These are phyloP conservation scores for Bhutanitis thaidina DNA, from an alignment of 2,888 invertebrate species.

Conservation along the genomic window DNA sequence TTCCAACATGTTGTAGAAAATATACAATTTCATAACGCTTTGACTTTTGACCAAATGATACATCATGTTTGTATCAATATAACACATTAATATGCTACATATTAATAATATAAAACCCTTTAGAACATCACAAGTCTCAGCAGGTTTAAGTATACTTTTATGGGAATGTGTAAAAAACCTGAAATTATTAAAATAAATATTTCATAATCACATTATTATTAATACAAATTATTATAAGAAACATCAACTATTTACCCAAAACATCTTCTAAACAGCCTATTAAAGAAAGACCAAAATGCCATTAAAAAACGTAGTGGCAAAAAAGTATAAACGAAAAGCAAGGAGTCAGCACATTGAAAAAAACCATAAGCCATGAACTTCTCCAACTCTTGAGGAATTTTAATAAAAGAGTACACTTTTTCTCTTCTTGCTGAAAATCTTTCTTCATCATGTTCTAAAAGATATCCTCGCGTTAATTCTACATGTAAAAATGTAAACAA, in stretches of 20 bases:
- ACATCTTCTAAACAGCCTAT: slow-evolving; percentile 85
- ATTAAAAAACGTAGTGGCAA: slow-evolving; percentile 94
- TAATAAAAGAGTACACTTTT: slow-evolving; percentile 97
- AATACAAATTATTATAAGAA: background rate
- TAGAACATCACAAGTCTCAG: slow-evolving; percentile 97
- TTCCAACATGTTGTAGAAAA: slow-evolving; percentile 99
- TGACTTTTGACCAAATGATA: slow-evolving; percentile 98
- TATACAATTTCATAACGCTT: slow-evolving; percentile 98
- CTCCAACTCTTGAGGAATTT: slow-evolving; percentile 95
- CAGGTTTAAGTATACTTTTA: slow-evolving; percentile 86
- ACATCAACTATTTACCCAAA: slow-evolving; percentile 79
- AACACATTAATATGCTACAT: slow-evolving; percentile 91
- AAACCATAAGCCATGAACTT: slow-evolving; percentile 96
- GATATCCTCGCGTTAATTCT: slow-evolving; percentile 95
- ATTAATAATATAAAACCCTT: slow-evolving; percentile 93
- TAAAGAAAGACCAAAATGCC: slow-evolving; percentile 90
- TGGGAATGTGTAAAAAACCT: slow-evolving; percentile 54
- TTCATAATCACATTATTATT: background rate
- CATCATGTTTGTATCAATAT: slow-evolving; percentile 98
- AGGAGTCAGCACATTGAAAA: slow-evolving; percentile 97
- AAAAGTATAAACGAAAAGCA: slow-evolving; percentile 98
- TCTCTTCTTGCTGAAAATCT: slow-evolving; percentile 95
- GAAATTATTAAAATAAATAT: slow-evolving; percentile 29
- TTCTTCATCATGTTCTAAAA: slow-evolving; percentile 96
- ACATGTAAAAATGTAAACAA: slow-evolving; percentile 87